Conservation (phyloP, 2,888 invertebrate species). For the Heliconius erato region DNA sequence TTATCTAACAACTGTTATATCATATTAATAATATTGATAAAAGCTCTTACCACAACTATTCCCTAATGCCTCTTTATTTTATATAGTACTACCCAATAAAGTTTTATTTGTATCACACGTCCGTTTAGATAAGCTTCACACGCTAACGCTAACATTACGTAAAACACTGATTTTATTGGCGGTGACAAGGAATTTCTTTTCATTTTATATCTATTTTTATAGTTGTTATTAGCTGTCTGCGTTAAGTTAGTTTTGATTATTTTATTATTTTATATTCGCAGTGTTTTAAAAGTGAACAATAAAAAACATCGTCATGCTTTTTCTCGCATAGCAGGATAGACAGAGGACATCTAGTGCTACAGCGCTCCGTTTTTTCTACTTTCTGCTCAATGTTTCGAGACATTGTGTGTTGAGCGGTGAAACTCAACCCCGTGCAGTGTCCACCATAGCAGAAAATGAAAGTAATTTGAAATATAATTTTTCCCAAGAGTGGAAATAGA, state of each 20-base stretch:
- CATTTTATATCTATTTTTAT: conserved; percentile 4
- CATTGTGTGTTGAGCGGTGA: no score
- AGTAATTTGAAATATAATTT: no score
- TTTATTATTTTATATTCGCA: no score
- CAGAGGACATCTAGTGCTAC: no score
- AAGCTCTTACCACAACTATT: neutral
- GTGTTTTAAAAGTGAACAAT: no score
- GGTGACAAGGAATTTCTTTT: conserved; percentile 12
- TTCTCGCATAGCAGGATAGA: no score
- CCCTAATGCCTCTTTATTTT: neutral
- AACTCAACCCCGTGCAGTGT: no score
- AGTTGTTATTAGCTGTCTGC: neutral
- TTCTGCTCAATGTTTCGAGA: no score
- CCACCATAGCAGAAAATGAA: no score
- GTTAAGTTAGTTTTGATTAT: neutral
- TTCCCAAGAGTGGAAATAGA: no score
- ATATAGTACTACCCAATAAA: conserved; percentile 3
- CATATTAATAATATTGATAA: neutral
- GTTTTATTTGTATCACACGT: conserved; percentile 26
- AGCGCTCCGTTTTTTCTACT: no score
- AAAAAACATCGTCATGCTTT: no score
- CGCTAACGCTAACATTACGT: conserved; percentile 1
- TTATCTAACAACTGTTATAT: neutral
- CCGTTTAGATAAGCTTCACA: conserved; percentile 4
- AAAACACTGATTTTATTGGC: neutral